These are phyloP conservation scores for Champsocephalus esox DNA, from an alignment of 2,797 vertebrate genomes.

Conservation along the genomic window DNA sequence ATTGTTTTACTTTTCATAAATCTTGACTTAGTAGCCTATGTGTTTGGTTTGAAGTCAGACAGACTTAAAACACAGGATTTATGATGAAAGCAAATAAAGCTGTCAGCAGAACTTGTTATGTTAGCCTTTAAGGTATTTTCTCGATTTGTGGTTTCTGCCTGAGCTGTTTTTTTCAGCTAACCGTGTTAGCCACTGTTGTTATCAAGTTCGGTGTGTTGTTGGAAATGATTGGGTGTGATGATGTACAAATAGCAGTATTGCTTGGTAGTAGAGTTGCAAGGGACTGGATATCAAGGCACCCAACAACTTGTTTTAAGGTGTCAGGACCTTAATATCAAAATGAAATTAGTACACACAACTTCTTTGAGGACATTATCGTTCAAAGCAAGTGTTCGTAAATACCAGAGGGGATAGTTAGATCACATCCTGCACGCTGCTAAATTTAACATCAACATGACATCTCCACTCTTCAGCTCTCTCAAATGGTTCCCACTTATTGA, in stretches of 20 bases:
- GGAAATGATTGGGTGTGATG: conserved; percentile 38
- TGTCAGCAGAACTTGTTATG: conserved; percentile 8
- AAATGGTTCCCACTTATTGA: conserved; percentile 40
- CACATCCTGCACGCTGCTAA: conserved; percentile 8
- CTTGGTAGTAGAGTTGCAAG: background rate
- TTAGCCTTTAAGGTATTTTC: conserved; percentile 3
- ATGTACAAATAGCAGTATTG: conserved; percentile 4
- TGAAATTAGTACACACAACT: background rate
- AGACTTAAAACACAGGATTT: background rate
- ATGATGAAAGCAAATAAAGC: conserved; percentile 1
- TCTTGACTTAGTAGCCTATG: background rate
- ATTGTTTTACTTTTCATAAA: conserved; percentile 8
- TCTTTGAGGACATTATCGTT: background rate
- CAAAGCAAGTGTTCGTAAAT: background rate
- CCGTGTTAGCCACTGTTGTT: background rate
- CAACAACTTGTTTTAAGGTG: background rate
- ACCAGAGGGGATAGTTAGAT: conserved; percentile 9
- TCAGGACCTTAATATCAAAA: background rate
- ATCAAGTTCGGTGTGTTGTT: conserved; percentile 1
- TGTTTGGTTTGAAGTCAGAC: conserved; percentile 15
- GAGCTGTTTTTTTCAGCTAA: conserved; percentile 1
- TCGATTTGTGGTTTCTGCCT: conserved; percentile 11
- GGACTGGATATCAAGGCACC: background rate
- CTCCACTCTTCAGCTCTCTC: background rate
- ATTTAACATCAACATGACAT: conserved; percentile 9